Base-by-base conservation (phyloP, 2,888 invertebrate species). In the Eumacrocentrus americanus region DNA sequence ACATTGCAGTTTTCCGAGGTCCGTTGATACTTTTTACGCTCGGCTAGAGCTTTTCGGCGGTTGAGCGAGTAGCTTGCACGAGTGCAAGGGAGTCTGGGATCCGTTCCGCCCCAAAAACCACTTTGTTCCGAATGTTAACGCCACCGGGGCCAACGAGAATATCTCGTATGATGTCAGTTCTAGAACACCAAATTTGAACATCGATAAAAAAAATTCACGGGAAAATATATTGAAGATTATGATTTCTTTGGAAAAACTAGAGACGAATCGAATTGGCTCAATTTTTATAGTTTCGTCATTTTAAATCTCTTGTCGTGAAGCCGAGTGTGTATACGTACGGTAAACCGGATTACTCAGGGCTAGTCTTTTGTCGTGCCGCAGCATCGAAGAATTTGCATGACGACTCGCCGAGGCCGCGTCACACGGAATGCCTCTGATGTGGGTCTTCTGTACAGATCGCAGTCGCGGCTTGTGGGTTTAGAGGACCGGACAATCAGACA, bases 301-400 rank as follows among this genome's bases (percentile, higher is more conserved):
- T 47, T 25, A 14, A 22, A 4, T 12, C 3, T 12, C 29, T 20
- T 23, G 6, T 34, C 18, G n/a, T n/a, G n/a, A n/a, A n/a, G n/a
- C n/a, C n/a, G n/a, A n/a, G n/a, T n/a, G n/a, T n/a, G 58, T 50
- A 58, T 57, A 58, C 57, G 55, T 61, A 60, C 58, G 53, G 58
- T 51, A 67, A 72, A 67, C 66, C 60, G 64, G 64, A 70, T 71
- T 71, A 68, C 65, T 58, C 46, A 58, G 63, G 61, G 66, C 66
- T 64, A 50, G 29, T 23, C 50, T 55, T 65, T 67, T 65, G 63
- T 62, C 54, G 58, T 56, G 53, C 60, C 62, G 60, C 63, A 54
- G 42, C 61, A 65, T 65, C 61, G 55, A 66, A 57, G 65, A 71
- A 71, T 71, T 70, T 69, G 65, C 69, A 67, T 67, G 62, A 59